Conservation (phyloP, 2,888 invertebrate genomes). For the Tetranychus truncatus region DNA sequence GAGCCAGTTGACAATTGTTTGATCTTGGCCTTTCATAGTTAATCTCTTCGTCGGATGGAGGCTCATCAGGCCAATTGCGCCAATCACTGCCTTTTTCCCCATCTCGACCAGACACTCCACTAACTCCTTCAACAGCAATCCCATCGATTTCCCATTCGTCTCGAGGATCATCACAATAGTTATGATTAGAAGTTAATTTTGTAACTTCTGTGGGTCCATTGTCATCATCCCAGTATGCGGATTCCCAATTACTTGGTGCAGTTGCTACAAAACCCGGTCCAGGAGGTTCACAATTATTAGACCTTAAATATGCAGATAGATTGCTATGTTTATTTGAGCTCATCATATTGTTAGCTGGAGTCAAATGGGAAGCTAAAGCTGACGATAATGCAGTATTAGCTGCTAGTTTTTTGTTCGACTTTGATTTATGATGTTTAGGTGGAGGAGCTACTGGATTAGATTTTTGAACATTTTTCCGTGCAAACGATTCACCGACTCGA, state of each 20-base stretch:
- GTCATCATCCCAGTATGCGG: neutral
- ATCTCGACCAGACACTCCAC: neutral
- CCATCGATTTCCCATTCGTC: neutral
- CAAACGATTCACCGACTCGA: slow-evolving; percentile 2
- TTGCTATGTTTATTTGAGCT: neutral
- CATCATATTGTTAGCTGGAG: neutral
- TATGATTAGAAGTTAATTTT: neutral
- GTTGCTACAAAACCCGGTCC: neutral
- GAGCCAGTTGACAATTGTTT: neutral
- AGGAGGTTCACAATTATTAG: neutral
- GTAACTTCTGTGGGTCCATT: neutral
- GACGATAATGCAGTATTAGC: neutral
- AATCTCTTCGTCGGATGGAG: neutral
- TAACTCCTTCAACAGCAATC: neutral
- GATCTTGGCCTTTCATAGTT: neutral
- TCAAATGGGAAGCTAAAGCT: neutral
- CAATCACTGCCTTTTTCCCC: neutral
- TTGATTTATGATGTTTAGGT: neutral
- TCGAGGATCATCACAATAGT: neutral
- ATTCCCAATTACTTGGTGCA: neutral
- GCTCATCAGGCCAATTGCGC: neutral
- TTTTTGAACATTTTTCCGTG: neutral
- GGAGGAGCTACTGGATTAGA: neutral
- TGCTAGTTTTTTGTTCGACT: neutral
- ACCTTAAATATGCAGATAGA: neutral